A percentile compares a stretch with the other conserved stretches of the same genome.
These are phyloP conservation scores for Cassiopea andromeda DNA, from an alignment of 30 jellyfish, hydroid and myxozoan species.

Conservation along the genomic window DNA sequence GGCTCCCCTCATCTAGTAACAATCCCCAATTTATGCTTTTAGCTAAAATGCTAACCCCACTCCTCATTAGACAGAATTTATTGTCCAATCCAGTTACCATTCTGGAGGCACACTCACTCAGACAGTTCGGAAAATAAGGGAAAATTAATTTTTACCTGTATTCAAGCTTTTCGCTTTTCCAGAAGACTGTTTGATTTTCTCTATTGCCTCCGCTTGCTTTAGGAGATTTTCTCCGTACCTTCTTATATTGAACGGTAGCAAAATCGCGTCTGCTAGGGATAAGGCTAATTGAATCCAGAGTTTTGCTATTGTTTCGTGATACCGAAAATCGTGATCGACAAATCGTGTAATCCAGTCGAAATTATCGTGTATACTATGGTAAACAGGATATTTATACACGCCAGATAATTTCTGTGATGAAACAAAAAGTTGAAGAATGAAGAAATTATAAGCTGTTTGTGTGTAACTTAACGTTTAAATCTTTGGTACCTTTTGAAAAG, in stretches of 20 bases:
- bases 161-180: conserved; percentile 58
- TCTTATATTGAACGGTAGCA: conserved; percentile 87
- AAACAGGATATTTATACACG: conserved; percentile 91
- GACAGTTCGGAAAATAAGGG: background rate
- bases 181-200: conserved; percentile 39
- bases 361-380: conserved; percentile 93
- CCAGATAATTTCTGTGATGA: conserved; percentile 72
- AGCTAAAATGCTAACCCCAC: no score
- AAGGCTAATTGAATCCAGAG: conserved; percentile 90
- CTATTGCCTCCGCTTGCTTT: conserved; percentile 74
- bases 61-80: no score
- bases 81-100: background rate
- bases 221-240: conserved; percentile 87
- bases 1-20: no score
- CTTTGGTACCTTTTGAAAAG: no score
- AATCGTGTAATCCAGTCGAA: conserved; percentile 92
- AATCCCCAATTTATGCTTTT: no score
- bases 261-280: conserved; percentile 83
- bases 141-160: conserved; percentile 22
- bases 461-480: no score
- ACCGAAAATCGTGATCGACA: conserved; percentile 95
- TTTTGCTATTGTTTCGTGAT: conserved; percentile 91
- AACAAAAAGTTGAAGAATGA: background rate
- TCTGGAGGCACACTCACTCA: background rate
- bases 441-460: no score